These are phyloP conservation scores for Polydrusus cervinus DNA, from an alignment of 2,888 invertebrate species.

Conservation along the genomic window DNA sequence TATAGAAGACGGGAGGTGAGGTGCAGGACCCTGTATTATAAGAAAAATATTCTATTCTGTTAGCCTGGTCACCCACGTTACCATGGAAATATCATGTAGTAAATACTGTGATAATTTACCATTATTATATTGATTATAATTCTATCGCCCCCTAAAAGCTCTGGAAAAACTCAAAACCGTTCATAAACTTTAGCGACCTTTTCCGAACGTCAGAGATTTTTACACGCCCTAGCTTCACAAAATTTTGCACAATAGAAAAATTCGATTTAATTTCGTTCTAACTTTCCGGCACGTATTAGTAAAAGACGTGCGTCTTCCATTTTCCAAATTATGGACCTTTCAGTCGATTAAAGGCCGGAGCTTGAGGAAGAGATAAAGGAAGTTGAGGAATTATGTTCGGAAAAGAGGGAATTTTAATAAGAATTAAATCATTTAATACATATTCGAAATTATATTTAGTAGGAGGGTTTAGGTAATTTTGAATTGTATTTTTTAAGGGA, in stretches of 20 bases:
- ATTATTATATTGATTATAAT: too few relatives aligned
- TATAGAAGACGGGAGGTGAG: too few relatives aligned
- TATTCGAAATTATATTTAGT: neutral
- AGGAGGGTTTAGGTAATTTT: neutral
- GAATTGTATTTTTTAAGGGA: too few relatives aligned
- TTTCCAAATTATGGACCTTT: slow-evolving; percentile 49
- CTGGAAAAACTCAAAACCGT: slow-evolving; percentile 3
- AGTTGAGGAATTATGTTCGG: slow-evolving; percentile 7
- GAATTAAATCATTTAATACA: neutral
- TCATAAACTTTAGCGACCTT: slow-evolving; percentile 24
- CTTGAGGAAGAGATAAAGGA: slow-evolving; percentile 6
- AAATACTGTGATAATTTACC: too few relatives aligned
- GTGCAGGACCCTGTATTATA: too few relatives aligned
- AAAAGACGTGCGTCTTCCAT: slow-evolving; percentile 49
- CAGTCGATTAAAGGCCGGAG: slow-evolving; percentile 34
- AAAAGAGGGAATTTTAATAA: neutral
- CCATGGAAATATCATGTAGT: too few relatives aligned
- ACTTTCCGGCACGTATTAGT: slow-evolving; percentile 49
- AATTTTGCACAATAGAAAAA: slow-evolving; percentile 35
- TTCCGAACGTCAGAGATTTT: slow-evolving; percentile 35
- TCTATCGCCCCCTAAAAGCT: neutral
- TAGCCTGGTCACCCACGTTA: too few relatives aligned
- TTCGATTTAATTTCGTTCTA: slow-evolving; percentile 30
- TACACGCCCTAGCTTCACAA: slow-evolving; percentile 17
- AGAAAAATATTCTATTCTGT: too few relatives aligned